Percentiles rank a stretch among this genome's conserved stretches.
phyloP scores from a whole-genome alignment of 2,797 vertebrate genomes.

The Hylomyscus alleni region DNA sequence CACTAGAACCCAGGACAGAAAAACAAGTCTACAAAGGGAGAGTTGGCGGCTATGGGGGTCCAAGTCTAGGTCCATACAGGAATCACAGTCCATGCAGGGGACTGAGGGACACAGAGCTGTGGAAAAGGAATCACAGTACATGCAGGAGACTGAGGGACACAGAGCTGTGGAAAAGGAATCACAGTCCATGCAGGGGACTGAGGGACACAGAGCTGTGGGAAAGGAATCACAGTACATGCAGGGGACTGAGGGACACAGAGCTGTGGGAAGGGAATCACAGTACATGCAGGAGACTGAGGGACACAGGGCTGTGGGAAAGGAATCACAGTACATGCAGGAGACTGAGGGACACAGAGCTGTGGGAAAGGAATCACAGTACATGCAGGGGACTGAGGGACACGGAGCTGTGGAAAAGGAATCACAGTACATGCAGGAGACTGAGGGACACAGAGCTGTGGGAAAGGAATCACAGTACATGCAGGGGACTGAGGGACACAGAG shows the following conservation, averaged over 20 bases:
- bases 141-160: too few species aligned
- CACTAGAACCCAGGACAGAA: background rate
- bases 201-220: background rate
- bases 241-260: too few species aligned
- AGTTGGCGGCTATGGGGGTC: fast-evolving
- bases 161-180: too few species aligned
- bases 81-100: background rate
- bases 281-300: background rate
- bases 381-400: background rate
- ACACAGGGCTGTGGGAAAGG: background rate
- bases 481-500: too few species aligned
- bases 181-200: background rate
- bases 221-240: too few species aligned
- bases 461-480: too few species aligned
- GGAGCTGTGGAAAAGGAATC: background rate
- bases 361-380: background rate
- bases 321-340: too few species aligned
- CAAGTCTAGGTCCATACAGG: fast-evolving
- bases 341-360: too few species aligned
- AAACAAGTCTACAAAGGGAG: background rate
- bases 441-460: too few species aligned
- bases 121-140: too few species aligned
- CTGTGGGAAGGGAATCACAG: too few species aligned
- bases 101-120: background rate
- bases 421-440: too few species aligned